Conservation (phyloP, 2,113 vertebrate species). For the Proterorhinus semilunaris region DNA sequence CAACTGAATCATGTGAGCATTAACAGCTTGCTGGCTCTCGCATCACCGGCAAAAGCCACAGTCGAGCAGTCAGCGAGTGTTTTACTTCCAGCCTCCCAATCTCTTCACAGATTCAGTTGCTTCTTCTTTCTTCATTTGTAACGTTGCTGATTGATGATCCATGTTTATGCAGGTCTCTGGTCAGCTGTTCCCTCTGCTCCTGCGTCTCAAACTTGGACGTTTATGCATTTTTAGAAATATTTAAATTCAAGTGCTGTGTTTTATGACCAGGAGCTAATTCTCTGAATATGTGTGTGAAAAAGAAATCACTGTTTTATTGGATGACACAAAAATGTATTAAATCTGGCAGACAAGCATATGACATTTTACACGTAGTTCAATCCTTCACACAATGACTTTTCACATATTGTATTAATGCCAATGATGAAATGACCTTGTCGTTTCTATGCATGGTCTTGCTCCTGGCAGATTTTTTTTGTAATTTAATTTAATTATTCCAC, state of each 20-base stretch:
- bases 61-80: slow-evolving; percentile 82
- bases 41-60: slow-evolving; percentile 71
- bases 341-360: too few species aligned
- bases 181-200: slow-evolving; percentile 87
- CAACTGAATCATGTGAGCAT: slow-evolving; percentile 26
- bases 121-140: slow-evolving; percentile 96
- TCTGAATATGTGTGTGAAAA: too few species aligned
- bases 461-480: slow-evolving; percentile 56
- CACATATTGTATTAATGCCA: slow-evolving; percentile 58
- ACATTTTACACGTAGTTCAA: too few species aligned
- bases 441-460: slow-evolving; percentile 51
- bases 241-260: too few species aligned
- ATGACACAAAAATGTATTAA: too few species aligned
- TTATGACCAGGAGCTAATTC: too few species aligned
- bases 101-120: slow-evolving; percentile 99
- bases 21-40: slow-evolving; percentile 52
- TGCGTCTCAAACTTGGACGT: slow-evolving; percentile 57
- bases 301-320: too few species aligned
- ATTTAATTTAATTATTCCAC: slow-evolving; percentile 83
- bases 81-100: slow-evolving; percentile 84
- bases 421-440: slow-evolving; percentile 61
- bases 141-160: slow-evolving; percentile 96
- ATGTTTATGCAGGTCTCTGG: slow-evolving; percentile 96
- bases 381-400: slow-evolving; percentile 45
- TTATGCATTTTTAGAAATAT: too few species aligned